Evolutionary conservation across 2,797 vertebrate genomes (phyloP).

Genomic region (Betta splendens): DNA sequence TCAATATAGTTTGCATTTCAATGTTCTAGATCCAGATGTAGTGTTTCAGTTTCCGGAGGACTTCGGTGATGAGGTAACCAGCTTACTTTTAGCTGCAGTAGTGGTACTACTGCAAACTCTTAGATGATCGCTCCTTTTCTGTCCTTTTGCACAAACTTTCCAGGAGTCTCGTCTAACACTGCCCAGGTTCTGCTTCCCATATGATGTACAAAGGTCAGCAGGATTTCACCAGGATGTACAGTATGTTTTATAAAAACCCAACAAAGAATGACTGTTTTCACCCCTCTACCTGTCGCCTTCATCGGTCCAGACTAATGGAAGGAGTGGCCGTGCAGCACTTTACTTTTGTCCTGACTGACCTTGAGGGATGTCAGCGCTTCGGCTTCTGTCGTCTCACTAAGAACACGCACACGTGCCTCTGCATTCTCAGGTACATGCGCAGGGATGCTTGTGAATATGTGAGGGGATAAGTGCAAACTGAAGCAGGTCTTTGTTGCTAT

Average conservation of each 20-base stretch:
- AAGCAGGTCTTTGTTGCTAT: not conserved
- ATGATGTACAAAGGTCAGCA: slow-evolving; percentile 86
- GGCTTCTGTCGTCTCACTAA: slow-evolving; percentile 90
- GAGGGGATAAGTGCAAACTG: not conserved
- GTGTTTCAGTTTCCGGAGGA: slow-evolving; percentile 86
- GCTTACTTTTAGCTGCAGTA: not conserved
- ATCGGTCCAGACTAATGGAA: slow-evolving; percentile 72
- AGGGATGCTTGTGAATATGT: not conserved
- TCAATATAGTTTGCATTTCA: not conserved
- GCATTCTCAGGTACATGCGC: slow-evolving; percentile 86
- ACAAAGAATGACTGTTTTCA: not conserved
- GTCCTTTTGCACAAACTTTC: slow-evolving; percentile 4
- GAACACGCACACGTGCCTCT: slow-evolving; percentile 84
- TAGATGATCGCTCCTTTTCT: not conserved
- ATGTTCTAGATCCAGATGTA: slow-evolving; percentile 82
- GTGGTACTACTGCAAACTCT: not conserved
- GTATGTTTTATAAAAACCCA: not conserved
- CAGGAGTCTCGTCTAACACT: slow-evolving; percentile 84
- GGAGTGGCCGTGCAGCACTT: slow-evolving; percentile 86
- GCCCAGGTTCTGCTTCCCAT: slow-evolving; percentile 91
- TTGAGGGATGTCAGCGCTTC: slow-evolving; percentile 88
- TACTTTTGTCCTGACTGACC: slow-evolving; percentile 88
- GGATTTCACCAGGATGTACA: not conserved
- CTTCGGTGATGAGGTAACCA: slow-evolving; percentile 85
- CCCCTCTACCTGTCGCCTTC: not conserved